Percentiles rank a stretch among this genome's conserved stretches.
These are phyloP conservation scores for Microctonus aethiopoides DNA, from an alignment of 2,888 invertebrate species.

Conservation along the genomic window DNA sequence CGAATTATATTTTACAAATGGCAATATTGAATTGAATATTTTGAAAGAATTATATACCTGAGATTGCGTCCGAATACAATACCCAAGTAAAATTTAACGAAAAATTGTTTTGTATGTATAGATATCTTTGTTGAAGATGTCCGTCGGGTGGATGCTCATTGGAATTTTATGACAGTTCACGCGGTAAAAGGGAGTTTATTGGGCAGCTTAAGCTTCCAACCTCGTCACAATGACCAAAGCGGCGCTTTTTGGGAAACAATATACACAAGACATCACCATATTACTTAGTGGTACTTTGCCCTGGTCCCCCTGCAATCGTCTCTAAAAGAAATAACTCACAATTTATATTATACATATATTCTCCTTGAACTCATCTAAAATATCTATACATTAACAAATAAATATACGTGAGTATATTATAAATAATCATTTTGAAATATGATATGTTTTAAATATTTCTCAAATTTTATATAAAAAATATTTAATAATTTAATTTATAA, in stretches of 20 bases:
- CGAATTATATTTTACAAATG: not conserved
- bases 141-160: not conserved
- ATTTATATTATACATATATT: not conserved
- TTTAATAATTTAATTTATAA: too few species aligned
- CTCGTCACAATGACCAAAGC: slow-evolving; percentile 39
- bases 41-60: not conserved
- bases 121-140: not conserved
- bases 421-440: too few species aligned
- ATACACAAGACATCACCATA: not conserved
- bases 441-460: too few species aligned
- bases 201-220: slow-evolving; percentile 31
- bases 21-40: not conserved
- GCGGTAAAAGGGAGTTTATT: slow-evolving; percentile 30
- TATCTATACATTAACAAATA: too few species aligned
- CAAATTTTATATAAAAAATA: too few species aligned
- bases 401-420: too few species aligned
- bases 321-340: not conserved
- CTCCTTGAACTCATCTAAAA: not conserved
- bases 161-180: slow-evolving; percentile 30
- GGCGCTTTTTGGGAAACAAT: slow-evolving; percentile 43
- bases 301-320: not conserved
- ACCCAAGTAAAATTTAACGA: not conserved
- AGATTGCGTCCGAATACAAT: not conserved
- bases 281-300: not conserved
- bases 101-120: not conserved